Evolutionary conservation across 1,140 invertebrate species (phyloP).

Genomic region (Calliphora vicina): DNA sequence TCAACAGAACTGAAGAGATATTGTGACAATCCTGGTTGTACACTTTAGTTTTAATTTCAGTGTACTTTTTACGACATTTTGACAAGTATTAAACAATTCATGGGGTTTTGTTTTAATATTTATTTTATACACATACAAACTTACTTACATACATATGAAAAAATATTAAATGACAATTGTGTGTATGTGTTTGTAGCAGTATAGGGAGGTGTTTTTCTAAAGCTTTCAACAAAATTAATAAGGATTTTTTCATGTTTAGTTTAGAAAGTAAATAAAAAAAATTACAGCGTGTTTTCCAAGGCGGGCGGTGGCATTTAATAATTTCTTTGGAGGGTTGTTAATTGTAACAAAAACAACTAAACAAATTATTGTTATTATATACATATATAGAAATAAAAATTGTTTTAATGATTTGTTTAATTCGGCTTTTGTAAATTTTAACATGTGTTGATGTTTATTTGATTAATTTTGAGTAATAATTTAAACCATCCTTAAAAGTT

Average conservation of each 20-base stretch:
- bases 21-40: conserved; percentile 4
- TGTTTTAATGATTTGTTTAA: not conserved
- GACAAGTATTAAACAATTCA: not conserved
- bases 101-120: not conserved
- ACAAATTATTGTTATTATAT: not conserved
- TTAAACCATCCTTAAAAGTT: not conserved
- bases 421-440: not conserved
- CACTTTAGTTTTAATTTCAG: conserved; percentile 24
- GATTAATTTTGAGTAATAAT: not conserved
- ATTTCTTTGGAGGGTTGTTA: not conserved
- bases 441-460: not conserved
- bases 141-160: too few relatives aligned
- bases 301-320: not conserved
- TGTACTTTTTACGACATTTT: conserved; percentile 11
- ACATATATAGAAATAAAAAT: not conserved
- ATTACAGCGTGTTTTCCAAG: not conserved
- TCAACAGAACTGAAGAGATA: not conserved
- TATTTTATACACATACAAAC: not conserved
- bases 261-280: not conserved
- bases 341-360: not conserved
- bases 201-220: not conserved
- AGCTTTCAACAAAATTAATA: conserved; percentile 34
- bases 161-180: not conserved
- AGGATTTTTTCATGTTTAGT: not conserved
- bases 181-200: too few relatives aligned